Evolutionary conservation across 2,888 invertebrate genomes (phyloP).

Genomic region (Chirona hameri): DNA sequence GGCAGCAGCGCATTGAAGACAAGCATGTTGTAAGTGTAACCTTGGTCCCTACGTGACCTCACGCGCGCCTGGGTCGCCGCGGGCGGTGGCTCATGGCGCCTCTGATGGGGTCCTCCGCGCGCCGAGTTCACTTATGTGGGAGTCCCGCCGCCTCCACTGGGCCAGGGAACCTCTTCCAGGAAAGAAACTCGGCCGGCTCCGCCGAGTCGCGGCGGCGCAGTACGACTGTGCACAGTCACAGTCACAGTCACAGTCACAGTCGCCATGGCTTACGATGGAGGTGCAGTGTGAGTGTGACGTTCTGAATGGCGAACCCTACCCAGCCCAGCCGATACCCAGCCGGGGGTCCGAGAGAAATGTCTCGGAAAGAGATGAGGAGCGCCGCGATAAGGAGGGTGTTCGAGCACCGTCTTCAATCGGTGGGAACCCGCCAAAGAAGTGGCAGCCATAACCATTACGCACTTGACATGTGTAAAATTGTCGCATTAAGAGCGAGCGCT

Average conservation of each 20-base stretch:
- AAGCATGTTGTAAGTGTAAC: neutral
- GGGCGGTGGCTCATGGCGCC: neutral
- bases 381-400: neutral
- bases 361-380: neutral
- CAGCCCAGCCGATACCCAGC: neutral
- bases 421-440: neutral
- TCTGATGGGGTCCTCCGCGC: neutral
- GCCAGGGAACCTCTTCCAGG: neutral
- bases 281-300: too few species aligned
- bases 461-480: neutral
- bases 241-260: too few species aligned
- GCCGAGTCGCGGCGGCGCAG: too few species aligned
- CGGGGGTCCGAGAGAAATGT: neutral
- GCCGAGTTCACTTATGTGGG: too few species aligned
- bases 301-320: neutral
- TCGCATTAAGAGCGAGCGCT: neutral
- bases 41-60: neutral
- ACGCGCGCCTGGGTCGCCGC: neutral
- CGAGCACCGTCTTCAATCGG: neutral
- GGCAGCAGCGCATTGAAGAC: neutral
- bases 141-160: neutral
- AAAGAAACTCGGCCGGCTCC: too few species aligned
- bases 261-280: too few species aligned
- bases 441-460: neutral
- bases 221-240: too few species aligned